phyloP scores from a whole-genome alignment of 2,888 invertebrate species.

The Drymonia ruficornis region DNA sequence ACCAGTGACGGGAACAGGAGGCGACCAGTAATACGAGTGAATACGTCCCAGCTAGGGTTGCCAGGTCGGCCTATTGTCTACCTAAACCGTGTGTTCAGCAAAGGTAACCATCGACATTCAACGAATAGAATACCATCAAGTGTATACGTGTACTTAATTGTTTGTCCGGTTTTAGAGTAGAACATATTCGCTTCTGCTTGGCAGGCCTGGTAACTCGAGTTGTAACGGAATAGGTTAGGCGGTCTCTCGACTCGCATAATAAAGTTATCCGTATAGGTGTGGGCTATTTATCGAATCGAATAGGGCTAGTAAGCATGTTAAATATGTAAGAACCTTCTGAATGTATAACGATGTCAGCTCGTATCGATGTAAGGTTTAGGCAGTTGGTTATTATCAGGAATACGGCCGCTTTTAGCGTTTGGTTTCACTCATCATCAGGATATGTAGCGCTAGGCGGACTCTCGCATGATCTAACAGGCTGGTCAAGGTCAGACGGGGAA shows the following conservation, averaged over 20 bases:
- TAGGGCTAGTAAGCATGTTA: conserved; percentile 72
- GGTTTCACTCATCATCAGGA: conserved; percentile 71
- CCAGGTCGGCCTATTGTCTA: neutral
- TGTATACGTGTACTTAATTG: neutral
- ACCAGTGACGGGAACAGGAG: conserved; percentile 60
- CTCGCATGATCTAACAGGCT: conserved; percentile 43
- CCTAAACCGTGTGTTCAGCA: neutral
- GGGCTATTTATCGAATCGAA: conserved; percentile 80
- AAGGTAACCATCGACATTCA: neutral
- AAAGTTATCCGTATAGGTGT: conserved; percentile 76
- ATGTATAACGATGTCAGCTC: conserved; percentile 72
- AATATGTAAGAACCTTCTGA: conserved; percentile 74
- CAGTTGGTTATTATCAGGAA: conserved; percentile 79
- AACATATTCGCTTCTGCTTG: neutral
- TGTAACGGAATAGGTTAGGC: conserved; percentile 65
- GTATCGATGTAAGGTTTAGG: conserved; percentile 70
- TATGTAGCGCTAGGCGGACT: conserved; percentile 61
- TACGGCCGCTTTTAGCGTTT: conserved; percentile 71
- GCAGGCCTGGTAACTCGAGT: neutral
- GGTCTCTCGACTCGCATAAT: conserved; percentile 64
- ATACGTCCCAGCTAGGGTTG: conserved; percentile 36
- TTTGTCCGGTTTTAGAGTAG: neutral
- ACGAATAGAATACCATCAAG: neutral
- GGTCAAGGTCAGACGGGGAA: conserved; percentile 51
- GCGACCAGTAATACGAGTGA: conserved; percentile 54